These are phyloP conservation scores for Sarotherodon lohbergeri DNA, from an alignment of 2,113 vertebrate species.

Conservation along the genomic window DNA sequence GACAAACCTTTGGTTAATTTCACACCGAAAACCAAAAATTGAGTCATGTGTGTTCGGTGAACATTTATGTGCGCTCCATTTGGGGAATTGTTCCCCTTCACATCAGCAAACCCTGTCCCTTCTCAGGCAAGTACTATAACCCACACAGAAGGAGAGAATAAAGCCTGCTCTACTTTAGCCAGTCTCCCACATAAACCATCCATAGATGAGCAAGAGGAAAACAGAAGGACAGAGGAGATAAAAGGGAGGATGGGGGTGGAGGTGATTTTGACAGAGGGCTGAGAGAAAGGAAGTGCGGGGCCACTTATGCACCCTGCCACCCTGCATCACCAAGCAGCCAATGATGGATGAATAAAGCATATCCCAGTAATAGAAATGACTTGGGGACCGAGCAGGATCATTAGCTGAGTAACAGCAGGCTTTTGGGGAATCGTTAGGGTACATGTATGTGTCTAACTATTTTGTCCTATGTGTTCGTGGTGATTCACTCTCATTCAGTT, in stretches of 20 bases:
- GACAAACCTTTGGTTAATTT: neutral
- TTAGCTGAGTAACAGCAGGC: conserved; percentile 13
- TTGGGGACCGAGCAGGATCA: conserved; percentile 5
- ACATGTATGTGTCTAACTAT: neutral
- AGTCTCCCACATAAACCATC: conserved; percentile 1
- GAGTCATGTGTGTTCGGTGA: neutral
- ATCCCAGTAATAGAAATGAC: conserved; percentile 63
- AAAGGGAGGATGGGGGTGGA: neutral
- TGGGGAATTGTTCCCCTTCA: neutral
- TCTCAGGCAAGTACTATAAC: neutral
- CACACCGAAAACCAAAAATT: neutral
- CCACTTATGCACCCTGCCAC: conserved; percentile 44
- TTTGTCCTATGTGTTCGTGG: neutral
- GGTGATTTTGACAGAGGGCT: neutral
- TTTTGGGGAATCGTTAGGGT: neutral
- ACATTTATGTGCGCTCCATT: conserved; percentile 10
- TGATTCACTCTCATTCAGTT: neutral
- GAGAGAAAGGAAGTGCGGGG: neutral
- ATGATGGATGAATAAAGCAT: conserved; percentile 63
- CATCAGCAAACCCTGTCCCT: neutral
- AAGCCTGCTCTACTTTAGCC: conserved; percentile 18
- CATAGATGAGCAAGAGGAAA: conserved; percentile 20
- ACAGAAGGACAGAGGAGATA: conserved; percentile 41
- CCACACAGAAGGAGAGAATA: neutral
- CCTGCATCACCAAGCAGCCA: conserved; percentile 45